phyloP scores from a whole-genome alignment of 2,797 vertebrate genomes.

The Centroberyx gerrardi region DNA sequence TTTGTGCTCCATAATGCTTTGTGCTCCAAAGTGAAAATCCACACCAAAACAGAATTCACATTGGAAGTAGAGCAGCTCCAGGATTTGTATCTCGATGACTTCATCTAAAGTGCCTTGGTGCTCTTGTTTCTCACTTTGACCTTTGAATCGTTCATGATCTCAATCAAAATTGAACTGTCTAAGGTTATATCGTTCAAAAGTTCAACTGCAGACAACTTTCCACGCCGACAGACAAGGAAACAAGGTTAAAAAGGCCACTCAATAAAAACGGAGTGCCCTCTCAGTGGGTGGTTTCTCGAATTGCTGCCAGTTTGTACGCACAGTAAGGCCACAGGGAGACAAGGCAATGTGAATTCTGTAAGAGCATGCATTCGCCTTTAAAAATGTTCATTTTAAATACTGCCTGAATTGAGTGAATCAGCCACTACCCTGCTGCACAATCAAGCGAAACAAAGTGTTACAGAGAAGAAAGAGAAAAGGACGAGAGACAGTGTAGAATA shows the following conservation, averaged over 20 bases:
- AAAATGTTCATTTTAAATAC: neutral
- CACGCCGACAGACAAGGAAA: no score
- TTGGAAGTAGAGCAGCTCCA: no score
- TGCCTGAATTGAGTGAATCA: neutral
- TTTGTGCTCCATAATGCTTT: no score
- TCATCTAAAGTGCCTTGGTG: neutral
- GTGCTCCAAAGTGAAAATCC: no score
- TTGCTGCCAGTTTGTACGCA: neutral
- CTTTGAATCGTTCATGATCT: neutral
- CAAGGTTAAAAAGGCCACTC: no score
- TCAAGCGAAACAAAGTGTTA: slow-evolving; percentile 1
- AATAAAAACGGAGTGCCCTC: no score
- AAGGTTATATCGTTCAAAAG: no score
- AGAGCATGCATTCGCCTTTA: neutral
- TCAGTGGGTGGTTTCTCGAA: no score
- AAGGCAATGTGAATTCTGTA: neutral
- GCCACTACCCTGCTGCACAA: neutral
- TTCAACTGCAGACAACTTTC: no score
- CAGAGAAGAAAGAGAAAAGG: neutral
- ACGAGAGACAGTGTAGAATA: slow-evolving; percentile 12
- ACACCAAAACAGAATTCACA: no score
- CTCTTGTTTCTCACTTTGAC: neutral
- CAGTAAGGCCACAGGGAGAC: neutral
- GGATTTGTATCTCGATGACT: neutral
- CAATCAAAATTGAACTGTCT: no score